A percentile compares a stretch with the other conserved stretches of the same genome.
These are phyloP conservation scores for Cabera pusaria DNA, from an alignment of 2,888 invertebrate genomes.

Conservation along the genomic window DNA sequence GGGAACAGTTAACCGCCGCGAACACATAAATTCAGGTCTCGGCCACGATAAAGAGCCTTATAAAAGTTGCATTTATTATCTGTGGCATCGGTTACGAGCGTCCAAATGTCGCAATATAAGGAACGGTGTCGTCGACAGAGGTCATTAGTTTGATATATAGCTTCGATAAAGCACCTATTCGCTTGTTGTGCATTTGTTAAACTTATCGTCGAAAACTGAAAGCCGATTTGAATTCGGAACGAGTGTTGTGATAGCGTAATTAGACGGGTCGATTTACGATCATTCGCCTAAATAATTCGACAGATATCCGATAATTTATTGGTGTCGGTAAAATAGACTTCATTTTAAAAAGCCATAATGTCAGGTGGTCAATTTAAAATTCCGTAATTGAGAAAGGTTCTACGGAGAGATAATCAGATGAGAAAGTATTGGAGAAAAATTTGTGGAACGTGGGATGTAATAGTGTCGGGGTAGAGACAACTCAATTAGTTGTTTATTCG, in stretches of 20 bases:
- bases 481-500: too few species aligned
- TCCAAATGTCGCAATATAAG: constrained; percentile 52
- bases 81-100: constrained; percentile 48
- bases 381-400: constrained; percentile 13
- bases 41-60: constrained; percentile 60
- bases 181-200: constrained; percentile 37
- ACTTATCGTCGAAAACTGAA: constrained; percentile 26
- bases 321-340: constrained; percentile 13
- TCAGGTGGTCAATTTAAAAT: constrained; percentile 12
- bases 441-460: too few species aligned
- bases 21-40: constrained; percentile 56
- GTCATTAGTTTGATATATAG: constrained; percentile 63
- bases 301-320: constrained; percentile 27
- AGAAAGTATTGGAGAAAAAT: constrained; percentile 1
- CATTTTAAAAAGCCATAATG: constrained; percentile 20
- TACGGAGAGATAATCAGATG: constrained; percentile 6
- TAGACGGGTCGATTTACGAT: constrained; percentile 28
- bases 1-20: constrained; percentile 59
- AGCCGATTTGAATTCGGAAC: constrained; percentile 28
- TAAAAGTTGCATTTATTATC: constrained; percentile 68
- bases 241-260: constrained; percentile 31
- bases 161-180: constrained; percentile 45
- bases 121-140: constrained; percentile 44
- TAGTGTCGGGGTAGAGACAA: too few species aligned
- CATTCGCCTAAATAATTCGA: constrained; percentile 25